Percentiles rank a stretch among this genome's conserved stretches.
Conservation (phyloP, 1,140 invertebrate species). For the Ceratosolen fusciceps region DNA sequence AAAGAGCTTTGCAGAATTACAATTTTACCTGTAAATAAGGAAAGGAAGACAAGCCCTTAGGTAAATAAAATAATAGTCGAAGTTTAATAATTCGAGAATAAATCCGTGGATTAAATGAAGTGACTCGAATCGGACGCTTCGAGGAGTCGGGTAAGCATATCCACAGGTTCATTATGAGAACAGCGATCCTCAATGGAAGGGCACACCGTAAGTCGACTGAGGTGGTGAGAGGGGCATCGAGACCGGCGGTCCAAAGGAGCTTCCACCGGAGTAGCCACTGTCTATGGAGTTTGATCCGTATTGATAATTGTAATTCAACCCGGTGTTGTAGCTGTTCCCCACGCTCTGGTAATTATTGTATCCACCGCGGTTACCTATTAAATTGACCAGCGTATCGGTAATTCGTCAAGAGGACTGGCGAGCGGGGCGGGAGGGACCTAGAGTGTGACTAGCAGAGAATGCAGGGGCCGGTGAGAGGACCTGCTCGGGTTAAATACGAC, state of each 20-base stretch:
- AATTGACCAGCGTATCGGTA: background rate
- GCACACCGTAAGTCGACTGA: constrained; percentile 72
- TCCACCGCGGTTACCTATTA: constrained; percentile 58
- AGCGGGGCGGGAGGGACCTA: background rate
- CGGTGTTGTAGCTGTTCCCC: constrained; percentile 64
- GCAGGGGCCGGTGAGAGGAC: no score
- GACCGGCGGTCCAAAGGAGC: constrained; percentile 58
- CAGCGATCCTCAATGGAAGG: constrained; percentile 67
- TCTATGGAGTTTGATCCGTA: constrained; percentile 71
- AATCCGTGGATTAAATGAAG: background rate
- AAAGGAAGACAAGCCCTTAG: no score
- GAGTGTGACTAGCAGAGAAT: background rate
- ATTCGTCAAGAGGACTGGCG: background rate
- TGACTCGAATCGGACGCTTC: background rate
- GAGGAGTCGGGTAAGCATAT: background rate
- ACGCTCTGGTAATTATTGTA: constrained; percentile 59
- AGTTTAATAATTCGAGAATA: background rate
- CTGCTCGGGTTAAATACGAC: background rate
- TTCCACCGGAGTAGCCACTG: constrained; percentile 66
- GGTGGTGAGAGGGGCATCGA: constrained; percentile 62
- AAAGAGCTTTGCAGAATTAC: no score
- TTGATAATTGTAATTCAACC: constrained; percentile 64
- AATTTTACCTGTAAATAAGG: no score
- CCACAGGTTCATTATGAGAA: background rate
- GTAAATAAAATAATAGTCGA: no score